A percentile compares a stretch with the other conserved stretches of the same genome.
These are phyloP conservation scores for Corythornis leucogaster DNA, from an alignment of 2,797 vertebrate species.

Conservation along the genomic window DNA sequence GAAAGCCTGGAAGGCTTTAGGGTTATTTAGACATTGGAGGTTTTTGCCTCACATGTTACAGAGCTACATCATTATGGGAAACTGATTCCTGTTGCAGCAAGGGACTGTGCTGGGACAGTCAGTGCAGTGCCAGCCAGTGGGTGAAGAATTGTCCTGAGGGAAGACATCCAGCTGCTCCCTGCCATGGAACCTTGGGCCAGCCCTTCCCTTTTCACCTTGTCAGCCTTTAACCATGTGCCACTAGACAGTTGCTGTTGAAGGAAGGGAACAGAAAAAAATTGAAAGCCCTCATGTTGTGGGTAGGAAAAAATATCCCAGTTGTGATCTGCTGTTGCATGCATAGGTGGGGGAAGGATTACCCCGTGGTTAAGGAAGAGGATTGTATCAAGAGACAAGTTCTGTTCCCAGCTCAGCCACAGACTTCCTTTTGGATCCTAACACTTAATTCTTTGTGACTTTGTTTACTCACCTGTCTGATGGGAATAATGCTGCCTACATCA, in stretches of 20 bases:
- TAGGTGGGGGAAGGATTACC: conserved; percentile 39
- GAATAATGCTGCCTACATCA: conserved; percentile 48
- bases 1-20: background rate
- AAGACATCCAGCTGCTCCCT: background rate
- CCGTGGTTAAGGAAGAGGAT: conserved; percentile 38
- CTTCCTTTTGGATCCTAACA: conserved; percentile 60
- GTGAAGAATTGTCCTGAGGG: background rate
- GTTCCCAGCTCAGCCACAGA: conserved; percentile 53
- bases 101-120: background rate
- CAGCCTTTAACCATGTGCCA: background rate
- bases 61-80: background rate
- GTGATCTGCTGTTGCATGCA: conserved; percentile 26
- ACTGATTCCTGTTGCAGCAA: background rate
- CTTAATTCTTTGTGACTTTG: conserved; percentile 67
- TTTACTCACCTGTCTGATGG: conserved; percentile 65
- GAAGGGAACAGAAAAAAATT: background rate
- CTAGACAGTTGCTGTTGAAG: background rate
- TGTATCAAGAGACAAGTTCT: conserved; percentile 50
- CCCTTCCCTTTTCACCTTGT: background rate
- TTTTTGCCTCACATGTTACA: background rate
- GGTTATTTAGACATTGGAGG: background rate
- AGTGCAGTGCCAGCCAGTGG: background rate
- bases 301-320: conserved; percentile 35
- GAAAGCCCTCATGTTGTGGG: background rate
- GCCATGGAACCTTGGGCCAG: background rate